These are phyloP conservation scores for Seladonia tumulorum DNA, from an alignment of 2,888 invertebrate genomes.

Conservation along the genomic window DNA sequence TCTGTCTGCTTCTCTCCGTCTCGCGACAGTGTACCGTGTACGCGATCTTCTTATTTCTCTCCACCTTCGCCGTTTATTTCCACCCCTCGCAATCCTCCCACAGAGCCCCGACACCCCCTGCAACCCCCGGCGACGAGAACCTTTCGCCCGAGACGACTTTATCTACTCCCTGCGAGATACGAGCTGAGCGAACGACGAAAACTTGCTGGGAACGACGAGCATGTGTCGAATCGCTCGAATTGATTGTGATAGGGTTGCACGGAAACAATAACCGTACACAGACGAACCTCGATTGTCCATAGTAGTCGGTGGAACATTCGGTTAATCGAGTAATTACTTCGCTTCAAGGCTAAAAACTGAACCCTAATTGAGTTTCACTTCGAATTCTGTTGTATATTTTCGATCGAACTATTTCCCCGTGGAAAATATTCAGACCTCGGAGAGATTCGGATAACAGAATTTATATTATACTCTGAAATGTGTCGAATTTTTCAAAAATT, in stretches of 20 bases:
- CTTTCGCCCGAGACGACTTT: conserved; percentile 3
- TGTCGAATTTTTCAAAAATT: too few relatives aligned
- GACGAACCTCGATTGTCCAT: too few relatives aligned
- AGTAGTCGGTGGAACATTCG: too few relatives aligned
- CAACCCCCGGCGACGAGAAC: background rate
- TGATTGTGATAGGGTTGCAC: background rate
- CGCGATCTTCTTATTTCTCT: conserved; percentile 27
- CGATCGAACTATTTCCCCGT: too few relatives aligned
- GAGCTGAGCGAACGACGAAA: background rate
- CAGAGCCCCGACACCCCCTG: background rate
- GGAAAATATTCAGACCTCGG: too few relatives aligned
- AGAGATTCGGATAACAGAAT: too few relatives aligned
- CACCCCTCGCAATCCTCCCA: conserved; percentile 3
- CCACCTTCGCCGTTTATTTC: conserved; percentile 40
- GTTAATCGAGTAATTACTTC: too few relatives aligned
- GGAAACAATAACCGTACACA: too few relatives aligned
- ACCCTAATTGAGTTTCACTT: too few relatives aligned
- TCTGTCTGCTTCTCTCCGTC: conserved; percentile 18
- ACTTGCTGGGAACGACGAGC: background rate
- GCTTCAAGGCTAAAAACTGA: too few relatives aligned
- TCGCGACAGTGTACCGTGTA: conserved; percentile 28
- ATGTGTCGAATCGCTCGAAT: background rate
- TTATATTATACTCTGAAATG: too few relatives aligned
- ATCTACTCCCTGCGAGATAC: conserved; percentile 11
- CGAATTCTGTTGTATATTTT: too few relatives aligned